A percentile compares a stretch with the other conserved stretches of the same genome.
These are phyloP conservation scores for Premnoplex brunnescens DNA, from an alignment of 2,797 vertebrate genomes.

Conservation along the genomic window DNA sequence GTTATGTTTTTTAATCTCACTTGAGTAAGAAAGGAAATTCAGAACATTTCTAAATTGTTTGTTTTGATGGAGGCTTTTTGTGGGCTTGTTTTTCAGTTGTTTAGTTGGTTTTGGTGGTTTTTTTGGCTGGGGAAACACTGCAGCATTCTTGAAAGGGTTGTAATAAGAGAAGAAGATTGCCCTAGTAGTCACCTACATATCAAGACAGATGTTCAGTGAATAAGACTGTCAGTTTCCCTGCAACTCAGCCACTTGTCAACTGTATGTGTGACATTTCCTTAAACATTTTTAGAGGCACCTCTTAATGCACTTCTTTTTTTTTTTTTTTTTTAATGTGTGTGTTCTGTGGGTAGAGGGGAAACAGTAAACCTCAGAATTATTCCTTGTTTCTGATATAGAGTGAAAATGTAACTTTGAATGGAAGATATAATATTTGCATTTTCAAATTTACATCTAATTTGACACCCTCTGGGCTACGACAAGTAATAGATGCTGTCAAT, in stretches of 20 bases:
- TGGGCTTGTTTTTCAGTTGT: neutral
- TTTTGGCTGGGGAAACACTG: neutral
- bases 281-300: neutral
- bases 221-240: neutral
- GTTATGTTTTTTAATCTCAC: neutral
- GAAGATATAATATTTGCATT: constrained; percentile 63
- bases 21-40: neutral
- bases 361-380: constrained; percentile 37
- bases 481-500: constrained; percentile 67
- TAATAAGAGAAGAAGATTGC: neutral
- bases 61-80: accelerated
- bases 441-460: constrained; percentile 59
- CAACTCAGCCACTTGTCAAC: neutral
- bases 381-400: constrained; percentile 17
- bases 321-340: neutral
- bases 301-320: neutral
- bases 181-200: neutral
- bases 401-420: constrained; percentile 51
- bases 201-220: neutral
- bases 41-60: neutral
- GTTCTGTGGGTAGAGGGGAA: neutral
- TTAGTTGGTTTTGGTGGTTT: no score
- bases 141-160: neutral
- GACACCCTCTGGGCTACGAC: constrained; percentile 33
- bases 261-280: neutral